Conservation (phyloP, 2,888 invertebrate species). For the Furcula furcula region DNA sequence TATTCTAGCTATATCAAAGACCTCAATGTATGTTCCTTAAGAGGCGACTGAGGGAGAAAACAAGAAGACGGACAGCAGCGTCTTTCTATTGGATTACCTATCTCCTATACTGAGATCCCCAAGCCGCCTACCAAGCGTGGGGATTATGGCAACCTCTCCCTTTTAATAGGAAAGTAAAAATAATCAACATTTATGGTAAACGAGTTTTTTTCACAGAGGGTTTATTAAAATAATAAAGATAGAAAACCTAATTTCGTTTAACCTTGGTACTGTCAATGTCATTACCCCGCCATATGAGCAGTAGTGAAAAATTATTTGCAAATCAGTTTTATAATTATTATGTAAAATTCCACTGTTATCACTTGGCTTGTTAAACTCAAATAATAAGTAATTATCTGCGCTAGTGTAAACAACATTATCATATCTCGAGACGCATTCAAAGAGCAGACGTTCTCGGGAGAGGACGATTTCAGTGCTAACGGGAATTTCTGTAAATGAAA, state of each 20-base stretch:
- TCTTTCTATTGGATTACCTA: no score
- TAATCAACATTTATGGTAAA: no score
- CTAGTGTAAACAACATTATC: conserved; percentile 40
- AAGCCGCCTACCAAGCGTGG: no score
- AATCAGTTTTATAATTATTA: conserved; percentile 25
- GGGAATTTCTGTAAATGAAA: not conserved
- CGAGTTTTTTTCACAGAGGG: no score
- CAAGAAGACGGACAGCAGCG: no score
- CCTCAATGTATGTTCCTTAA: no score
- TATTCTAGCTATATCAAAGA: no score
- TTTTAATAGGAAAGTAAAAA: no score
- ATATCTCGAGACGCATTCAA: conserved; percentile 40
- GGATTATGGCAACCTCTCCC: no score
- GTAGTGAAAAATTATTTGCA: conserved; percentile 6
- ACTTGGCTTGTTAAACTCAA: conserved; percentile 16
- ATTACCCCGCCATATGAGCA: conserved; percentile 7
- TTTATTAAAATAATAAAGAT: no score
- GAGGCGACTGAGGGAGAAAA: no score
- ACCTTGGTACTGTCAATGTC: conserved; percentile 16
- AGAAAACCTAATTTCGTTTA: conserved; percentile 1
- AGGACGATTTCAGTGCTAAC: conserved; percentile 41
- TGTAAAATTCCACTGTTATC: conserved; percentile 60
- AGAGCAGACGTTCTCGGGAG: conserved; percentile 37
- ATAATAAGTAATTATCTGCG: conserved; percentile 17
- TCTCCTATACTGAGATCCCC: no score